A percentile compares a stretch with the other conserved stretches of the same genome.
These are phyloP conservation scores for Pseudopleuronectes americanus DNA, from an alignment of 2,797 vertebrate genomes.

Conservation along the genomic window DNA sequence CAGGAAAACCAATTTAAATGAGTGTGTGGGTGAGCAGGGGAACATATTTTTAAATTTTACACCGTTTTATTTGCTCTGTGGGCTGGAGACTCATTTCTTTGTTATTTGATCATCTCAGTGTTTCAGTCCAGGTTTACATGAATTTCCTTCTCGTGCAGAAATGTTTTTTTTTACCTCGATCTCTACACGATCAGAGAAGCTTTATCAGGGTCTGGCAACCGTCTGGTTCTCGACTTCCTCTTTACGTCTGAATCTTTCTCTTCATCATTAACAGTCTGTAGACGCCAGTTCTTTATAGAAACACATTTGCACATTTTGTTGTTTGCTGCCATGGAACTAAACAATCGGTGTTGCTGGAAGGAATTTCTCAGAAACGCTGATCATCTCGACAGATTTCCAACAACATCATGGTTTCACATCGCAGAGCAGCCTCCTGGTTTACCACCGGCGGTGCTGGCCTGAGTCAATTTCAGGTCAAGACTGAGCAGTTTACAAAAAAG, in stretches of 20 bases:
- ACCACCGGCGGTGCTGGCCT: conserved; percentile 8
- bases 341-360: neutral
- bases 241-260: too few species aligned
- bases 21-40: conserved; percentile 8
- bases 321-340: neutral
- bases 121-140: conserved; percentile 24
- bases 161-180: conserved; percentile 28
- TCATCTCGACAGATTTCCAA: conserved; percentile 12
- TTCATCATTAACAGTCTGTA: too few species aligned
- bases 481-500: conserved; percentile 53
- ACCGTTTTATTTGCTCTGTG: too few species aligned
- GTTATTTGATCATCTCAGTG: conserved; percentile 19
- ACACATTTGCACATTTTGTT: too few species aligned
- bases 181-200: too few species aligned
- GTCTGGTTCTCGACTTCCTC: too few species aligned
- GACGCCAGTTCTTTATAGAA: too few species aligned
- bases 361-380: conserved; percentile 13
- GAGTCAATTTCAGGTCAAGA: conserved; percentile 57
- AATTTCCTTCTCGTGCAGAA: conserved; percentile 6
- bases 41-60: conserved; percentile 39
- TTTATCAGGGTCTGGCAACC: too few species aligned
- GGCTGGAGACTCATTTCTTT: too few species aligned
- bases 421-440: conserved; percentile 30
- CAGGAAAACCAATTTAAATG: conserved; percentile 28
- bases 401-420: conserved; percentile 36